A percentile compares a stretch with the other conserved stretches of the same genome.
phyloP scores from a whole-genome alignment of 64 coral and sea anemone species.

The Catalaphyllia jardinei region DNA sequence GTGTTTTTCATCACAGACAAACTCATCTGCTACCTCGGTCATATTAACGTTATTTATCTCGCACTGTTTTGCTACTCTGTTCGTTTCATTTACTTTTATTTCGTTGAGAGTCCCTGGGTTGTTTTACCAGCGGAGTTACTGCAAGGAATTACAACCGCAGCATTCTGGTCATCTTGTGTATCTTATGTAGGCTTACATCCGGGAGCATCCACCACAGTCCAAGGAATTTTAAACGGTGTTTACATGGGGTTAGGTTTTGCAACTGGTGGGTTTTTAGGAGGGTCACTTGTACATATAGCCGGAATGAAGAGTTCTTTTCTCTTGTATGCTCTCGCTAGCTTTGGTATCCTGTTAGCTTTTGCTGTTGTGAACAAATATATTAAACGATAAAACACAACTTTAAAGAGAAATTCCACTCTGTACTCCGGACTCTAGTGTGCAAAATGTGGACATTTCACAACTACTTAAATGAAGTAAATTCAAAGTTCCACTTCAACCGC shows the following conservation, averaged over 20 bases:
- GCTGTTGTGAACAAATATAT: slow-evolving; percentile 39
- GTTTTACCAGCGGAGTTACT: slow-evolving; percentile 90
- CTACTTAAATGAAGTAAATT: no score
- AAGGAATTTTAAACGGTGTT: slow-evolving; percentile 86
- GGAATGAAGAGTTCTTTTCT: slow-evolving; percentile 79
- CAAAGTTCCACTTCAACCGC: no score
- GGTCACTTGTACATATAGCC: slow-evolving; percentile 59
- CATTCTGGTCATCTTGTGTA: slow-evolving; percentile 94
- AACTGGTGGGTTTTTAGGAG: slow-evolving; percentile 77
- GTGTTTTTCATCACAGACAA: slow-evolving; percentile 80
- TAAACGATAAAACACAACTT: slow-evolving; percentile 17
- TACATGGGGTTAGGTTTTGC: slow-evolving; percentile 95
- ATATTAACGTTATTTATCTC: slow-evolving; percentile 85
- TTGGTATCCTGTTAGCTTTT: slow-evolving; percentile 54
- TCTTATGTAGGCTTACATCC: slow-evolving; percentile 93
- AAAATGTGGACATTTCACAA: no score
- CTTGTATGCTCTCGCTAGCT: slow-evolving; percentile 58
- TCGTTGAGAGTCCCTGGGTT: slow-evolving; percentile 81
- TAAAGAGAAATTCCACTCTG: neutral
- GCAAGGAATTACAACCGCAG: slow-evolving; percentile 95
- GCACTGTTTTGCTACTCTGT: slow-evolving; percentile 80
- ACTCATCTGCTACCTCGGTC: slow-evolving; percentile 68
- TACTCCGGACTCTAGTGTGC: no score
- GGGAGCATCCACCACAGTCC: slow-evolving; percentile 80
- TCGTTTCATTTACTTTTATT: slow-evolving; percentile 87